Evolutionary conservation across 2,113 vertebrate genomes (phyloP), one percentile per base, ranked within the genome.

Genomic region (Orthochromis indermauri): DNA sequence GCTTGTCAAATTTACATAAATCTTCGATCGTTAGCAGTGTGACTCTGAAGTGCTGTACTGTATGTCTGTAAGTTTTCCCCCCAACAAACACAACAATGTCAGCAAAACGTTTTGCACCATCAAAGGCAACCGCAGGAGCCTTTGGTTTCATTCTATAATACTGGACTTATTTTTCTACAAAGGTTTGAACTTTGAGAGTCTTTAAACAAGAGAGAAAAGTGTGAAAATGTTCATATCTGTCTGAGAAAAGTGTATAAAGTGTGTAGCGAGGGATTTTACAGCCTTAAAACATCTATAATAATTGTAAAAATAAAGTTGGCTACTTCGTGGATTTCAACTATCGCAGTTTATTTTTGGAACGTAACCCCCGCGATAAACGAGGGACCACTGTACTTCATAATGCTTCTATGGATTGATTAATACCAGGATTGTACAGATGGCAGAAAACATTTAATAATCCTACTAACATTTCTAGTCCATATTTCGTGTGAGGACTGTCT

Each of bases 51-150:
- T 31, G 10, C 57, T 61, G 26, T 6, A 61, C 26, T 61, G 26
- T 31, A 31, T 61, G 57, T 61, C 2, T 61, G 57, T 61, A 31
- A 61, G 26, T 2, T 31, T 17, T 3, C 26, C 3, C 57, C 26
- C 26, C 57, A 61, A 61, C 26, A 61, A 61, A 31, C 57, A 31
- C 26, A 59, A 59, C 14, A 31, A 31, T 59, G 57, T 59, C 2
- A 3, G 3, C 55, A 8, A 61, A 61, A 61, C 1, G 0, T 31
- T 61, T 59, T 59, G 26, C 26, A 31, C 14, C 3, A 2, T 59
- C 55, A 59, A 31, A 59, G 55, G 13, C 26, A 59, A 31, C 55
- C 4, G 4, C 7, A 1, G 55, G 24, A 0, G 55, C 13, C 13
- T 59, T 59, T 59, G 55, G 0, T 59, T 16, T 28, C 55, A 16